phyloP scores from a whole-genome alignment of 2,888 invertebrate genomes.

The Ormia ochracea region DNA sequence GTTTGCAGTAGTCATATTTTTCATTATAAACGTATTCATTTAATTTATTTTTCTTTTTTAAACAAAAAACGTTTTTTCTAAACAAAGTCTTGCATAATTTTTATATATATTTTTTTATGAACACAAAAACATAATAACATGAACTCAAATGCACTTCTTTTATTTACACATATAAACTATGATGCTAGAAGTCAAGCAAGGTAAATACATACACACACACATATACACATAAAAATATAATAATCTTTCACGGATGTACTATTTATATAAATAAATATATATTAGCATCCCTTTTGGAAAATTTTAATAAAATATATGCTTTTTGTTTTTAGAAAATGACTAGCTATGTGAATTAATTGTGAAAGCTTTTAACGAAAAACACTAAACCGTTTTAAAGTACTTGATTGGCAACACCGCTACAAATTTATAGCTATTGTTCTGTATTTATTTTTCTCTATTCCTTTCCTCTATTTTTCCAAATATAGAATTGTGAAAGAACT shows the following conservation, averaged over 20 bases:
- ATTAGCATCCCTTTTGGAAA: not conserved
- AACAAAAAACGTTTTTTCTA: slow-evolving; percentile 9
- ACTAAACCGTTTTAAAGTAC: too few species aligned
- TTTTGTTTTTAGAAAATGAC: too few species aligned
- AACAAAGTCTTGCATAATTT: slow-evolving; percentile 47
- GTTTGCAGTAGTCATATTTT: slow-evolving; percentile 8
- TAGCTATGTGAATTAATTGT: too few species aligned
- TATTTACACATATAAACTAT: slow-evolving; percentile 12
- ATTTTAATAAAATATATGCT: not conserved
- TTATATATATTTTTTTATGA: slow-evolving; percentile 31
- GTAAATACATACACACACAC: not conserved
- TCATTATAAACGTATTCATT: not conserved
- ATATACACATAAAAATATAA: too few species aligned
- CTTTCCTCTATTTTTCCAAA: too few species aligned
- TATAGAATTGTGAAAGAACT: too few species aligned
- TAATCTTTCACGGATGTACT: not conserved
- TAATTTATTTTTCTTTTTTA: not conserved
- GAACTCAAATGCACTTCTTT: slow-evolving; percentile 18
- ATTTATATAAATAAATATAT: not conserved
- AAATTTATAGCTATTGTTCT: too few species aligned
- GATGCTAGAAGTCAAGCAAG: slow-evolving; percentile 20
- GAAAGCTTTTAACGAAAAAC: too few species aligned
- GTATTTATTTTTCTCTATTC: too few species aligned
- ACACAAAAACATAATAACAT: slow-evolving; percentile 15
- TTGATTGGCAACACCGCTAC: too few species aligned